These are phyloP conservation scores for Teleogryllus oceanicus DNA, from an alignment of 2,888 invertebrate species.

Conservation along the genomic window DNA sequence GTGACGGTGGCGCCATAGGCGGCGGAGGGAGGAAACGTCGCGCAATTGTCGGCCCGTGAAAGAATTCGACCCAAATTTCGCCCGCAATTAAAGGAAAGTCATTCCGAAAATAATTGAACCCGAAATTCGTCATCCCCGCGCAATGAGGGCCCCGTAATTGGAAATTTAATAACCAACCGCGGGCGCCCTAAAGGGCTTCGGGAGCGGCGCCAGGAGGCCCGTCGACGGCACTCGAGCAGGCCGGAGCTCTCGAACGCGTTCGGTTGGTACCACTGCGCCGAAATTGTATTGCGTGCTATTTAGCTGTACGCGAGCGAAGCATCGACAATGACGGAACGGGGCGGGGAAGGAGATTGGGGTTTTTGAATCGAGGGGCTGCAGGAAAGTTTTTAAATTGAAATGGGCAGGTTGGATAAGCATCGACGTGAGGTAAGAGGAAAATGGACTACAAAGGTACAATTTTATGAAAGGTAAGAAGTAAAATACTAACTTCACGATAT, in stretches of 20 bases:
- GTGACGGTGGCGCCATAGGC: neutral
- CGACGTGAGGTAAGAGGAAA: too few relatives aligned
- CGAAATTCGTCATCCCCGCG: slow-evolving; percentile 2
- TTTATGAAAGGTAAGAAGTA: too few relatives aligned
- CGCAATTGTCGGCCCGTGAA: neutral
- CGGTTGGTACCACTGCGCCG: neutral
- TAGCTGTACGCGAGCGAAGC: neutral
- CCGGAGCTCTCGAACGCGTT: neutral
- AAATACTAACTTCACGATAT: too few relatives aligned
- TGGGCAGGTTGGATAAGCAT: neutral
- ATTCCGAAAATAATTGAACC: slow-evolving; percentile 1
- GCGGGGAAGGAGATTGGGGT: neutral
- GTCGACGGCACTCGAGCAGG: neutral
- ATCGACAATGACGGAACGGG: neutral
- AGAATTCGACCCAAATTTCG: neutral
- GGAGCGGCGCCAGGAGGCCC: neutral
- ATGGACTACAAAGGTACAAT: too few relatives aligned
- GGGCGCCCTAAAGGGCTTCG: neutral
- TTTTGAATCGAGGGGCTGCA: neutral
- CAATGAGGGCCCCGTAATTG: slow-evolving; percentile 4
- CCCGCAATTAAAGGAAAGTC: slow-evolving; percentile 8
- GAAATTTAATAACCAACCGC: neutral
- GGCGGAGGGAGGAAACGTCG: neutral
- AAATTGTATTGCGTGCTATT: slow-evolving; percentile 8
- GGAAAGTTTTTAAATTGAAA: neutral